Base-by-base conservation (phyloP, 2,888 invertebrate genomes). In the Empis livida region DNA sequence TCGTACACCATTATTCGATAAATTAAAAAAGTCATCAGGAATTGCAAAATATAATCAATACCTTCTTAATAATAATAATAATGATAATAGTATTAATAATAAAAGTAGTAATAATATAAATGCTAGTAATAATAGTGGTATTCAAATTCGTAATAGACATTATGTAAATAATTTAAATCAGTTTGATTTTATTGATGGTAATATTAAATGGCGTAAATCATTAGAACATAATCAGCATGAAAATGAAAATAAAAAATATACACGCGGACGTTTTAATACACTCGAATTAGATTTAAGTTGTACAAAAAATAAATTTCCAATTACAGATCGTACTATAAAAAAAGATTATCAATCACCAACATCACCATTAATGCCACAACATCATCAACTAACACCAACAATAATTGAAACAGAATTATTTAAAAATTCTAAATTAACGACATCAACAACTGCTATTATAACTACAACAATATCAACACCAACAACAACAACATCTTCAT, bases 261-360 rank as follows among this genome's bases (percentile, higher is more conserved):
- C 56, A 11, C 57, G 67, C 32, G 67, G 65, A 17, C 65, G 70
- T 16, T 70, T 67, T 51, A 63, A 67, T 52, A 69, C 68, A 32
- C 53, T 68, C 17, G 68, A 68, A 51, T 61, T 76, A 55, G 74
- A 73, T 59, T 65, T 76, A 51, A 74, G 74, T 51, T 76, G 74
- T 61, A 73, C 73, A 54, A 74, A 75, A 55, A 76, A 76, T 61
- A 76, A 76, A 62, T 76, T 76, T 67, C 76, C 76, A 53, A 76
- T 76, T 53, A 71, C 66, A 49, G 65, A 69, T 55, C 64, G 70
- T 43, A 48, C 53, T 31, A 55, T 56, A 53, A 50, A 51, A 40
- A 53, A 54, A 13, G 44, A 44, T 47, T 47, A 50, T 27, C 49
- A 55, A 48, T 47, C 49, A 43, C 40, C 46, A 42, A 42, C 48